Evolutionary conservation across 2,113 vertebrate species (phyloP), one percentile per base, ranked within the genome.

Genomic region (Nannobrachium achirus): DNA sequence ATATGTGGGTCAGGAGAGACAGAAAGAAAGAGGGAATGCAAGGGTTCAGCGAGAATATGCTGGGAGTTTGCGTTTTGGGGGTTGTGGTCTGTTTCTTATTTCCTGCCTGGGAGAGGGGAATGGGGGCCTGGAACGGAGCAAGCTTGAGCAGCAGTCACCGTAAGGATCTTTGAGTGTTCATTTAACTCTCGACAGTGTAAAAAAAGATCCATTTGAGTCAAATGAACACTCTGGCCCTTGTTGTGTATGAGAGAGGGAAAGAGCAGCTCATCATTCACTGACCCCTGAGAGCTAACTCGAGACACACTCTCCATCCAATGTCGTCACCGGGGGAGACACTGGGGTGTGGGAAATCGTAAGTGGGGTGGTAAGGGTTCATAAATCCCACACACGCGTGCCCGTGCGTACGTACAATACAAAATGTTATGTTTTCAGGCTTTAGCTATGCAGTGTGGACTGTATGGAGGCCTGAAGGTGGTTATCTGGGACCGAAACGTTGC

Each of bases 41-140:
- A 56, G 1, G 39, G 46, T 15, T 76, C 49, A 50, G 56, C 6
- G 9, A 56, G 56, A 72, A 20, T 60, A 58, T 69, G 55, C 71
- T 45, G 55, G 57, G 66, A 51, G 40, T 81, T 82, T 14, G 14
- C 44, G 56, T 16, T 39, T 56, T 49, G 65, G 70, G 78, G 80
- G 60, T 81, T 75, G 69, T 75, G 66, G 80, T 83, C 76, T 84
- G 82, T 82, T 83, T 81, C 71, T 73, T 11, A 78, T 86, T 88
- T 89, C 82, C 84, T 83, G 77, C 67, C 67, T 75, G 19, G 38
- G 56, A 69, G 63, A 9, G 41, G 18, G 16, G 20, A 11, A n/a
- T 52, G 51, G 64, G 69, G 76, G 75, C 58, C 33, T 61, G 68
- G 3, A 63, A 75, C 64, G 10, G 19, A 50, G 6, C 25, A 33